Base-by-base conservation (phyloP, 2,113 vertebrate species). In the Ibidorhyncha struthersii region DNA sequence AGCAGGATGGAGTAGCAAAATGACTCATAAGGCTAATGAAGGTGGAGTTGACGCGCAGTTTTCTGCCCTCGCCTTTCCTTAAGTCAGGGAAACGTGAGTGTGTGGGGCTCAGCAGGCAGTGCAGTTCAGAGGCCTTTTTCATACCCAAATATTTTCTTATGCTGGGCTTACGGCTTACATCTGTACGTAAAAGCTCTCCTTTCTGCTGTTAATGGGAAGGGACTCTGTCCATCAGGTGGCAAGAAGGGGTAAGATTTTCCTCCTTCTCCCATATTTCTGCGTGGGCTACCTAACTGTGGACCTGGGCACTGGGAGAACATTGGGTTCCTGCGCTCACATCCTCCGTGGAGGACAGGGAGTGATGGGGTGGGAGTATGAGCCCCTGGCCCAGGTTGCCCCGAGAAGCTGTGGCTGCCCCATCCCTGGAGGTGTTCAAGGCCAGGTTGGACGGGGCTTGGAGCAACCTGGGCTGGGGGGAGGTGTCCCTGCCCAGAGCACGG, bases 321-420 rank as follows among this genome's bases (percentile, higher is more conserved):
- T 55, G 45, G 20, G 4, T 84, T 84, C 21, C 17, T 16, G 6
- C 2, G 2, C 23, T 34, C 2, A 0, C 19, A 5, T 29, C 11
- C 32, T 45, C 30, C 9, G 0, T 1, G 15, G 59, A 32, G 63
- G 43, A 12, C 29, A 8, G 29, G 55, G 71, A 72, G 7, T 7
- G 47, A 7, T 27, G 30, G 61, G 5, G 6, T 19, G 13, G 1
- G 10, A 32, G 13, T 13, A 4, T 22, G 47, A 22, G 47, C 5
- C 47, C 10, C 20, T 49, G 47, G 47, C 47, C 9, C 47, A 10
- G 20, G 47, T 21, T 47, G 47, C 47, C 47, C 47, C 8, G 47
- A 47, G 47, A 10, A 22, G 47, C 20, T 47, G 47, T 47, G 20
- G 47, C 20, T 21, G 47, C 47, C 47, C 47, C 47, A 47, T 47